Evolutionary conservation across 2,888 invertebrate genomes (phyloP).

Genomic region (Andrena marginata): DNA sequence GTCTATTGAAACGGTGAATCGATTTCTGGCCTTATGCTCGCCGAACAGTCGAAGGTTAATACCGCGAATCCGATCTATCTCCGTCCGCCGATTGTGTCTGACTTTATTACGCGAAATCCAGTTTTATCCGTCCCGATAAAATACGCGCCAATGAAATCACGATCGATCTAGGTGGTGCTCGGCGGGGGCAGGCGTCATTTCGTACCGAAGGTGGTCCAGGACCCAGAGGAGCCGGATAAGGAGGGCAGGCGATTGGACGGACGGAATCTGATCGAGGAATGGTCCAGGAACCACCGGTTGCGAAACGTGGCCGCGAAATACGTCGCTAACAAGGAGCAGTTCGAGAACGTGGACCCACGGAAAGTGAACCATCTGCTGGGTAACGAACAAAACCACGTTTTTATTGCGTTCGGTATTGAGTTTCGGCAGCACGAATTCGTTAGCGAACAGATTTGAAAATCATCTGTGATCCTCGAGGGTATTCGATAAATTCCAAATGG

Average conservation of each 20-base stretch:
- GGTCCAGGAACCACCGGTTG: slow-evolving; percentile 91
- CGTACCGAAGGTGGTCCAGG: slow-evolving; percentile 90
- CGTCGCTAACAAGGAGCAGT: slow-evolving; percentile 90
- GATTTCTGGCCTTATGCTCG: slow-evolving; percentile 2
- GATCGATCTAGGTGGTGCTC: slow-evolving; percentile 88
- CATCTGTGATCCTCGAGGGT: neutral
- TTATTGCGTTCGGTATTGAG: slow-evolving; percentile 4
- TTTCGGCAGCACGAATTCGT: neutral
- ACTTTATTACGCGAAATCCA: slow-evolving; percentile 44
- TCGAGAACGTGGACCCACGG: slow-evolving; percentile 89
- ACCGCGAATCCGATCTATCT: slow-evolving; percentile 15
- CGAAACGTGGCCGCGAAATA: slow-evolving; percentile 89
- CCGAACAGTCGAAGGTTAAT: slow-evolving; percentile 28
- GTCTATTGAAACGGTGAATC: slow-evolving; percentile 14
- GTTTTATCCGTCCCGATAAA: slow-evolving; percentile 39
- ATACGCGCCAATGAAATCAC: slow-evolving; percentile 50
- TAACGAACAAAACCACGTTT: slow-evolving; percentile 82
- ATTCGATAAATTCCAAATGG: neutral
- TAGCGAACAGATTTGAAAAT: neutral
- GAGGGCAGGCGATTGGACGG: slow-evolving; percentile 91
- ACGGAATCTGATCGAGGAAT: slow-evolving; percentile 92
- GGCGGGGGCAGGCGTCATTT: slow-evolving; percentile 93
- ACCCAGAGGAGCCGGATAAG: slow-evolving; percentile 90
- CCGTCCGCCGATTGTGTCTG: slow-evolving; percentile 29
- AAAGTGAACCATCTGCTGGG: slow-evolving; percentile 91